A percentile compares a stretch with the other conserved stretches of the same genome.
phyloP scores from a whole-genome alignment of 2,888 invertebrate genomes.

The Chydorus sphaericus region DNA sequence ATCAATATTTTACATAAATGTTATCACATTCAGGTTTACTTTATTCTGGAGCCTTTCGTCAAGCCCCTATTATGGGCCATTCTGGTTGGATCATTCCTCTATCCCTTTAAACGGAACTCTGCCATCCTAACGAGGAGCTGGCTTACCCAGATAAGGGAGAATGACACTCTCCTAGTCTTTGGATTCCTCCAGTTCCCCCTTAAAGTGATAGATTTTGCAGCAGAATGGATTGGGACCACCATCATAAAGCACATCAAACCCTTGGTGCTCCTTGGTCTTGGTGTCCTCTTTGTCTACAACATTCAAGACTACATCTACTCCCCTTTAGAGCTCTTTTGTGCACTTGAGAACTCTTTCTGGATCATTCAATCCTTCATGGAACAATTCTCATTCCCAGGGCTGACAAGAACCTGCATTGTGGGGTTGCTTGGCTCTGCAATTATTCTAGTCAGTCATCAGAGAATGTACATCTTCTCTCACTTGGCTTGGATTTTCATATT shows the following conservation, averaged over 20 bases:
- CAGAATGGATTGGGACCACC: conserved; percentile 56
- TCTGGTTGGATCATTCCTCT: conserved; percentile 89
- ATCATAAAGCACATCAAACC: conserved; percentile 50
- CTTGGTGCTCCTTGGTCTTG: conserved; percentile 33
- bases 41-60: conserved; percentile 78
- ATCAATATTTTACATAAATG: no score
- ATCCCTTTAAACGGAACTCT: conserved; percentile 77
- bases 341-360: conserved; percentile 53
- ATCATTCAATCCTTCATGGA: not conserved
- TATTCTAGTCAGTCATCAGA: not conserved
- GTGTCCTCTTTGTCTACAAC: conserved; percentile 39
- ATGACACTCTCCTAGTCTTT: conserved; percentile 32
- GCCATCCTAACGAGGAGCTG: conserved; percentile 60
- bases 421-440: not conserved
- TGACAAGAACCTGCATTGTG: not conserved
- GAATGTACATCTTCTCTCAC: not conserved
- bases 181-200: conserved; percentile 42
- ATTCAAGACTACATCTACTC: conserved; percentile 55
- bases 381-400: conserved; percentile 26
- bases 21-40: no score
- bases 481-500: not conserved
- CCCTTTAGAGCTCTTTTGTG: no score
- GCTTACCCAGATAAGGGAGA: conserved; percentile 36
- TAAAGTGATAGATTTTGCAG: conserved; percentile 54
- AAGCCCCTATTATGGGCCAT: conserved; percentile 91